Evolutionary conservation across 2,113 vertebrate genomes (phyloP), one percentile per base, ranked within the genome.

Genomic region (Recurvirostra avosetta): DNA sequence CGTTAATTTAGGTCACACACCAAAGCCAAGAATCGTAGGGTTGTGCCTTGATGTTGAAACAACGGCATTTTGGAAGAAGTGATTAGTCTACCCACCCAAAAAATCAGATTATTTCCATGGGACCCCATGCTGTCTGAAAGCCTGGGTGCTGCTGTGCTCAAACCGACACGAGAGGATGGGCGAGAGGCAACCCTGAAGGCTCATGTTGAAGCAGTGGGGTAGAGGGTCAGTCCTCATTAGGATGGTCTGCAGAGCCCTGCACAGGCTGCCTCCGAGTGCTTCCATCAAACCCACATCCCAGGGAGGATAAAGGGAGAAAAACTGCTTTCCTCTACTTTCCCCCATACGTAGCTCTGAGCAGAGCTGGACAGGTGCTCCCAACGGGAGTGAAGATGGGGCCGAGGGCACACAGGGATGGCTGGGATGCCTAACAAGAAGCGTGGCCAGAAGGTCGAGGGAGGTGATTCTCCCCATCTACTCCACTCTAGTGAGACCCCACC

Each of bases 141-240:
- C 7, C 56, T 34, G 47, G 65, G 29, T 27, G 29, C 49, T 55
- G 47, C 55, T 53, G 38, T 32, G 4, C 53, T 87, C 63, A 36
- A 5, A 23, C 18, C 12, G 4, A 49, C 8, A 16, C 0, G 1
- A 41, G 36, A 25, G 43, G 55, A 18, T 1, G 1, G 55, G 34
- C 1, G 4, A 38, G 55, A 23, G 29, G 40, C 15, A 40, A 29
- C 19, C 27, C 56, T 20, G n/a, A 55, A 29, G 40, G 66, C 22
- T 40, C 6, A 2, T 4, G 17, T 15, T 0, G 6, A 8, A 15
- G 86, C 56, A 23, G 40, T 3, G 20, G 56, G 40, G n/a, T 29
- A 20, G 36, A n/a, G 36, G 72, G 73, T 29, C 66, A 29, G 66
- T 29, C 47, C 85, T 62, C 8, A 1, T 1, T 36, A 45, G 22